Conservation (phyloP, 2,797 vertebrate species). For the Cirrhinus mrigala region DNA sequence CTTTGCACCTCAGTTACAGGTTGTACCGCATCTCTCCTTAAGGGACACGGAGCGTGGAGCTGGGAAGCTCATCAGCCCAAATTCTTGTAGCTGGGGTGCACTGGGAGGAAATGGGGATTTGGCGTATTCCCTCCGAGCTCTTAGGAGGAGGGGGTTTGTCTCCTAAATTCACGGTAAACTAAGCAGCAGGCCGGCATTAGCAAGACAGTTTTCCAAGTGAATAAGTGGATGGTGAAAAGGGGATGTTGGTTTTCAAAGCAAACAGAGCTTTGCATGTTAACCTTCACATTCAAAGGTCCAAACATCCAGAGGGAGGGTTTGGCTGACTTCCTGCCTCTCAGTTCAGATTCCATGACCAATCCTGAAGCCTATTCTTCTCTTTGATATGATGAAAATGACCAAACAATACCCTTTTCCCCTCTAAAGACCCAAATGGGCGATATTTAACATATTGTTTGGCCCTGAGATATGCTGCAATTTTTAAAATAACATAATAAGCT, state of each 20-base stretch:
- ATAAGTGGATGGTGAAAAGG: slow-evolving; percentile 48
- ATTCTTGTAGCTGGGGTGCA: slow-evolving; percentile 51
- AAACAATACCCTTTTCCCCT: slow-evolving; percentile 58
- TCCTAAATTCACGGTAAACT: slow-evolving; percentile 52
- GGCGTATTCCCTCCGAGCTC: slow-evolving; percentile 47
- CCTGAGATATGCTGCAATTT: slow-evolving; percentile 31
- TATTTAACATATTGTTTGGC: slow-evolving; percentile 34
- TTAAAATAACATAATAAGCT: slow-evolving; percentile 48
- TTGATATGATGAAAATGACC: slow-evolving; percentile 41
- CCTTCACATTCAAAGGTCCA: slow-evolving; percentile 51
- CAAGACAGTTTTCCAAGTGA: slow-evolving; percentile 37
- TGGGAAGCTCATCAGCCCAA: slow-evolving; percentile 60
- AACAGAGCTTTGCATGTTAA: slow-evolving; percentile 56
- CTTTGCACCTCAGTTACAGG: slow-evolving; percentile 5
- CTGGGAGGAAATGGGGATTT: slow-evolving; percentile 48
- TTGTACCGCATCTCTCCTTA: slow-evolving; percentile 32
- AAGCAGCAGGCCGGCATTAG: slow-evolving; percentile 9
- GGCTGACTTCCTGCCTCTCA: slow-evolving; percentile 59
- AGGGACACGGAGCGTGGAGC: slow-evolving; percentile 44
- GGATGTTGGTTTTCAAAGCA: slow-evolving; percentile 54
- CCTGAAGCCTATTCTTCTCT: slow-evolving; percentile 55
- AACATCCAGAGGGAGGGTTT: slow-evolving; percentile 55
- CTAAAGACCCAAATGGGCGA: slow-evolving; percentile 25
- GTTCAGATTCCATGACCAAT: slow-evolving; percentile 56
- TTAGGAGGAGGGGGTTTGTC: slow-evolving; percentile 39